phyloP scores from a whole-genome alignment of 2,888 invertebrate species.

The Calephelis perditalis region DNA sequence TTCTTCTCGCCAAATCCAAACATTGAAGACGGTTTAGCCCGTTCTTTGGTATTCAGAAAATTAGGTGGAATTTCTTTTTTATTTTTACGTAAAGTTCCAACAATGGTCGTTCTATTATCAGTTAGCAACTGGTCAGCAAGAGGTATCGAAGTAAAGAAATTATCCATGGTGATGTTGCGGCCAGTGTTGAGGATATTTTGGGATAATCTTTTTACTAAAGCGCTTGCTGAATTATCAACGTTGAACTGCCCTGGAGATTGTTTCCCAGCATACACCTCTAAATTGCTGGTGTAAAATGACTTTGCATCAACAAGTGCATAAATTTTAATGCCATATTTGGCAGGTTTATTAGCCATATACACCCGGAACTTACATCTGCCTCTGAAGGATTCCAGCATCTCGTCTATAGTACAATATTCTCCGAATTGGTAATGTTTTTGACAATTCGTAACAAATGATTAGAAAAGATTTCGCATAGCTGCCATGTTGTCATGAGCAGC shows the following conservation, averaged over 20 bases:
- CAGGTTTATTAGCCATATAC: conserved; percentile 16
- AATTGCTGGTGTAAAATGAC: conserved; percentile 13
- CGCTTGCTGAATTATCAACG: background rate
- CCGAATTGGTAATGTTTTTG: conserved; percentile 18
- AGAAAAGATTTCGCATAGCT: conserved; percentile 19
- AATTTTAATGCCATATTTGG: conserved; percentile 19
- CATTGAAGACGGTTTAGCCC: too few relatives aligned
- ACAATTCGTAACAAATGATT: conserved; percentile 19
- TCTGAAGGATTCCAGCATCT: conserved; percentile 26
- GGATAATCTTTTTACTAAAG: background rate
- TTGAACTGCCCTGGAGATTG: conserved; percentile 11
- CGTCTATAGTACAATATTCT: conserved; percentile 24
- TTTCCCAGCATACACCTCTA: conserved; percentile 17
- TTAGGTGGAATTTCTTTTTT: conserved; percentile 22
- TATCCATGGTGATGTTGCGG: background rate
- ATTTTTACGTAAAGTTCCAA: conserved; percentile 26
- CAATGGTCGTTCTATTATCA: conserved; percentile 24
- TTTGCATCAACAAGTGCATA: conserved; percentile 15
- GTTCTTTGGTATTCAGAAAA: background rate
- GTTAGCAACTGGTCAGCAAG: conserved; percentile 21
- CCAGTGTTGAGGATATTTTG: background rate
- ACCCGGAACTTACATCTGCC: conserved; percentile 24
- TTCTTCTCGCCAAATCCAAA: too few relatives aligned
- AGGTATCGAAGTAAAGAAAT: conserved; percentile 15
- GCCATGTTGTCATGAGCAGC: conserved; percentile 20